Evolutionary conservation across 2,113 vertebrate genomes (phyloP), one percentile per base, ranked within the genome.

Genomic region (Gulo gulo): DNA sequence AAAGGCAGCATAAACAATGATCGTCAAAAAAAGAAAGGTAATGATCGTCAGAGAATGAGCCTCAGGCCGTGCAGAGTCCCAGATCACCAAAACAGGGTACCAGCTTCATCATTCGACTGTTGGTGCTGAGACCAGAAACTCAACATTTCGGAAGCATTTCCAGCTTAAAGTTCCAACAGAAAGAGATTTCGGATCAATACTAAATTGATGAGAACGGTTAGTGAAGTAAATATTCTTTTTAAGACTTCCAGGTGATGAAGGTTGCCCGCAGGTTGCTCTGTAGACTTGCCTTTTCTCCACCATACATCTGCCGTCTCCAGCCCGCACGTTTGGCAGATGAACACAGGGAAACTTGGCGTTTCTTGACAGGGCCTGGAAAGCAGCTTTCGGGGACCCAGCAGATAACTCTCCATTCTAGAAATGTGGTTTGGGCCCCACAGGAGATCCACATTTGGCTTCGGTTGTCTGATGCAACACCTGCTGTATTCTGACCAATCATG

Each of bases 141-240:
- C 65, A 97, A 59, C 69, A 47, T 78, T 95, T 84, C 34, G 88
- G 71, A 94, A 74, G 12, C 6, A 88, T 81, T 88, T 93, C 74
- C 63, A 71, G 47, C 52, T 83, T 93, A 67, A 89, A 80, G 29
- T 67, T 50, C 9, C 52, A 15, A 52, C 12, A 81, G 83, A 47
- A 81, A 69, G 52, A 96, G n/a, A 47, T 50, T 42, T 67, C 36
- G 36, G 42, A 39, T 87, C 57, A 63, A 15, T 82, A 21, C 42
- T 76, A 20, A 94, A 36, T 55, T 36, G 6, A 81, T 59, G 23
- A 86, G 52, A 52, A 86, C 6, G 11, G 86, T 93, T 36, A n/a
- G 61, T 79, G 82, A 88, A 20, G 10, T 34, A 52, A 63, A 16
- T 63, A 71, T 69, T 71, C 76, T 69, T 71, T 71, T 55, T 52